These are phyloP conservation scores for Poecile atricapillus DNA, from an alignment of 2,113 vertebrate genomes.

Conservation along the genomic window DNA sequence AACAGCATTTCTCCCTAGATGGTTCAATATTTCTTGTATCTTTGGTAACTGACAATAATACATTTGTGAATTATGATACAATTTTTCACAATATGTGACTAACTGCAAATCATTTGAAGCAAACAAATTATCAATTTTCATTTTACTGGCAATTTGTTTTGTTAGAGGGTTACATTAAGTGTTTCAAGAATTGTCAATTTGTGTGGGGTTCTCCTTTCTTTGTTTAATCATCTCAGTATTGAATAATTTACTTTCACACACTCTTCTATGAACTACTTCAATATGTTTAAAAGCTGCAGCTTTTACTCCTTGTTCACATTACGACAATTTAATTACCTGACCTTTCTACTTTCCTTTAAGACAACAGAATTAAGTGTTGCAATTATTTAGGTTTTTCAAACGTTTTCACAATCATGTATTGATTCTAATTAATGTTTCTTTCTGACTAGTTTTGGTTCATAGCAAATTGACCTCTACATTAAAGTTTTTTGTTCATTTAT, in stretches of 20 bases:
- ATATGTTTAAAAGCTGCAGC: conserved; percentile 8
- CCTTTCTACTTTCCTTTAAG: conserved; percentile 51
- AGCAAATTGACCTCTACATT: neutral
- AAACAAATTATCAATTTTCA: conserved; percentile 32
- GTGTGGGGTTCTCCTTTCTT: neutral
- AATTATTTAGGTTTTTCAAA: conserved; percentile 54
- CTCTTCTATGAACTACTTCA: neutral
- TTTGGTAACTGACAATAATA: neutral
- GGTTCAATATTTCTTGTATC: neutral
- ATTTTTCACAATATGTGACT: neutral
- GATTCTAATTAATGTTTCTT: conserved; percentile 47
- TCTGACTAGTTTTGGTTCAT: neutral
- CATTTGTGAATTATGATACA: neutral
- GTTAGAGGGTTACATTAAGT: neutral
- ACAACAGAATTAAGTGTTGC: conserved; percentile 49
- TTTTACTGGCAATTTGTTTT: conserved; percentile 11
- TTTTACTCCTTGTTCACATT: conserved; percentile 45
- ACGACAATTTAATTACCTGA: conserved; percentile 70
- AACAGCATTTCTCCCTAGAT: neutral
- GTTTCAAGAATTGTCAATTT: conserved; percentile 10
- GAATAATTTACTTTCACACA: conserved; percentile 12
- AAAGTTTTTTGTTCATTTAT: neutral
- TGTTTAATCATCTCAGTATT: conserved; percentile 6
- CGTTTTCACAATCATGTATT: conserved; percentile 9
- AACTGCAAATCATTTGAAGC: neutral